Base-by-base conservation (phyloP, 1,140 invertebrate genomes). In the Panulirus ornatus region DNA sequence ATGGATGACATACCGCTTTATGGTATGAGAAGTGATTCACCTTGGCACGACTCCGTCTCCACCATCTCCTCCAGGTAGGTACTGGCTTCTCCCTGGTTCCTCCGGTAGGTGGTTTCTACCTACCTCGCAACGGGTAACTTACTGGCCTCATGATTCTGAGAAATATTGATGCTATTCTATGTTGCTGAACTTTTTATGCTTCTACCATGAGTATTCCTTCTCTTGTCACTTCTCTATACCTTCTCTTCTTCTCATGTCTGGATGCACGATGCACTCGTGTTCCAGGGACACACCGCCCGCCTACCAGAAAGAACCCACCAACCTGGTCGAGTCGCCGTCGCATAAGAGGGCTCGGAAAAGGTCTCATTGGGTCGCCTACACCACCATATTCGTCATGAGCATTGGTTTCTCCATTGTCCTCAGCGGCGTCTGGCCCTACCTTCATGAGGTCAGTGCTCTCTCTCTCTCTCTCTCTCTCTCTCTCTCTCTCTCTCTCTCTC, bases 381-480 rank as follows among this genome's bases (percentile, higher is more conserved):
- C 97, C 92, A 98, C 97, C 30, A 98, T 98, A 96, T 98, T 98
- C 94, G 95, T 98, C 38, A 98, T 98, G 95, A 97, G 97, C 2
- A 95, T 98, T 16, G 97, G 97, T 11, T 98, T 98, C 94, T 98
- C 97, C 93, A 97, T 98, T 89, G 96, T 97, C 91, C 95, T 98
- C 42, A 98, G 97, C 1, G 97, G 97, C 73, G 96, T 98, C 42
- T 98, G 97, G 97, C 97, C 97, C 9, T 98, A 97, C 94, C 95
- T 98, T 36, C 95, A 96, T 93, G 96, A 97, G 95, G 97, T 98
- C 95, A 92, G 93, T 36, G 44, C n/a, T 82, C 22, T 51, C 36
- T 75, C n/a, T 73, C 22, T 42, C 16, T 84, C 38, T 84, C 36
- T 84, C 34, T 66, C 36, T 84, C 40, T 44, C 76, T 79, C 34